Percentiles rank a stretch among this genome's conserved stretches.
Conservation (phyloP, 2,113 vertebrate genomes). For the Grallaria varia region DNA sequence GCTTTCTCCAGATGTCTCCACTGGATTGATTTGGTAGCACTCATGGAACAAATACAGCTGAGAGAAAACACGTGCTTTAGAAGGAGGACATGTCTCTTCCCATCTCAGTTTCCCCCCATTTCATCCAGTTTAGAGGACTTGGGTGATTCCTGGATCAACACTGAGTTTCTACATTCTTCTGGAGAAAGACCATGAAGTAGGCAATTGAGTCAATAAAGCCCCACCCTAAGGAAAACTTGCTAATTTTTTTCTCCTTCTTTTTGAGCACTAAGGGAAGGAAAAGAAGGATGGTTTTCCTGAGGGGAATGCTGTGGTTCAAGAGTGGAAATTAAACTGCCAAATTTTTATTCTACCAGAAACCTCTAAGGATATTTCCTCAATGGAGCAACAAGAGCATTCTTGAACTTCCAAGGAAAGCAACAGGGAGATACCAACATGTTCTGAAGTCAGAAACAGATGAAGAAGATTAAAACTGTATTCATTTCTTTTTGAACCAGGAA, state of each 20-base stretch:
- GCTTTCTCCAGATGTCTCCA: background rate
- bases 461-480: background rate
- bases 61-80: background rate
- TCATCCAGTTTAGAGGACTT: background rate
- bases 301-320: background rate
- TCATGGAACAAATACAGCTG: background rate
- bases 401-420: background rate
- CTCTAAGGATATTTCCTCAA: background rate
- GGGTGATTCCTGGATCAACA: background rate
- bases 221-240: background rate
- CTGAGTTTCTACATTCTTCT: background rate
- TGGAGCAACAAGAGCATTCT: background rate
- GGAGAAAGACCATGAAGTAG: background rate
- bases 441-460: background rate
- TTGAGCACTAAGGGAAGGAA: background rate
- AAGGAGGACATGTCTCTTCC: background rate
- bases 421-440: background rate
- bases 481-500: background rate
- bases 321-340: background rate
- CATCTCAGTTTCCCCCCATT: background rate
- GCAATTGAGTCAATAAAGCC: background rate
- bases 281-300: background rate
- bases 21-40: background rate
- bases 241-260: background rate
- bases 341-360: background rate